Conservation (phyloP, 2,888 invertebrate species). For the Microchrysa polita region DNA sequence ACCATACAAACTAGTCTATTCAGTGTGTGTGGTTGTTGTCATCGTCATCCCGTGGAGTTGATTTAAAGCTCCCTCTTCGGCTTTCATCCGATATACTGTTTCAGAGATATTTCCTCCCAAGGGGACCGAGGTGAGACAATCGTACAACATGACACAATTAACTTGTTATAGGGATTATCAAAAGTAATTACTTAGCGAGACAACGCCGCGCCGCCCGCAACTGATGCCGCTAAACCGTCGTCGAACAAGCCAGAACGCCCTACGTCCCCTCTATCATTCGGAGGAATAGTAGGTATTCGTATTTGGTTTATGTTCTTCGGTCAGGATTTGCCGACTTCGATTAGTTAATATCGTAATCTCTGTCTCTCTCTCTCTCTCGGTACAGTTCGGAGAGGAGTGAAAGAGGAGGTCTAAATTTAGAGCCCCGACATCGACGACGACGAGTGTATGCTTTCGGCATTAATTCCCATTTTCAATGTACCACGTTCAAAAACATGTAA, state of each 20-base stretch:
- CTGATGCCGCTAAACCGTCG: not conserved
- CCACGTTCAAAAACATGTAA: slow-evolving; percentile 18
- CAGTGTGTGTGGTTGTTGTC: no score
- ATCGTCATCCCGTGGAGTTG: no score
- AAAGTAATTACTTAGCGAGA: slow-evolving; percentile 42
- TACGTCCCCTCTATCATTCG: not conserved
- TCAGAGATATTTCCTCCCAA: no score
- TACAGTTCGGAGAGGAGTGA: no score
- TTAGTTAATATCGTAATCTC: slow-evolving; percentile 23
- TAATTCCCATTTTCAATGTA: slow-evolving; percentile 28
- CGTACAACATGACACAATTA: slow-evolving; percentile 43
- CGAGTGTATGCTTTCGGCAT: slow-evolving; percentile 18
- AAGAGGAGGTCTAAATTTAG: no score
- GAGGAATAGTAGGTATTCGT: no score
- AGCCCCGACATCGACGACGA: no score
- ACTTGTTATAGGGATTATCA: slow-evolving; percentile 44
- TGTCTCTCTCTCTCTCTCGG: no score
- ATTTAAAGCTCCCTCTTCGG: no score
- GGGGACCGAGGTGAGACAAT: not conserved
- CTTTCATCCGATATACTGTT: no score
- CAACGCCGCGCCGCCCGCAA: slow-evolving; percentile 3
- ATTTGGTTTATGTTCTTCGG: not conserved
- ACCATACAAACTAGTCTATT: no score
- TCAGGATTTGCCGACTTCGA: slow-evolving; percentile 2
- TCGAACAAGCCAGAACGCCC: not conserved